Evolutionary conservation across 2,113 vertebrate genomes (phyloP).

Genomic region (Sturnus vulgaris): DNA sequence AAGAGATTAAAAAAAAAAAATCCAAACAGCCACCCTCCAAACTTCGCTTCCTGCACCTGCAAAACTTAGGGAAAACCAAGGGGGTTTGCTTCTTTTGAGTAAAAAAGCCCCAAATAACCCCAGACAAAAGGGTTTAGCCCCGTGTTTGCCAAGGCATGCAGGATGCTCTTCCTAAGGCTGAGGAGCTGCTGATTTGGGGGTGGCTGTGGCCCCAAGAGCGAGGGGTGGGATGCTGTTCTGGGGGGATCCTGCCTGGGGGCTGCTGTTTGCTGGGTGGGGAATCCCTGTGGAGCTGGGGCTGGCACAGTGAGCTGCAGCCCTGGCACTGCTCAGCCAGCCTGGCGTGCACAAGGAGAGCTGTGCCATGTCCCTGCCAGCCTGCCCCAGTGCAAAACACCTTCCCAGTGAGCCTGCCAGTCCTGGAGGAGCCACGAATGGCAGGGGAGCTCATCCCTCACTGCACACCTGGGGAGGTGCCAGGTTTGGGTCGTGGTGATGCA

Average conservation of each 20-base stretch:
- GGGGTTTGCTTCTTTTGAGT: neutral
- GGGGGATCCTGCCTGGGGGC: rapidly evolving
- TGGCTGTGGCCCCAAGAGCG: neutral
- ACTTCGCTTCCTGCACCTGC: neutral
- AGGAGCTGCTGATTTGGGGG: neutral
- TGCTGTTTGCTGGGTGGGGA: neutral
- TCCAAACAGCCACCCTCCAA: neutral
- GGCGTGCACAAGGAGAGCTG: neutral
- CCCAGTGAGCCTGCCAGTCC: neutral
- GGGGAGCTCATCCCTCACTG: rapidly evolving
- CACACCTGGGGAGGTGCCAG: neutral
- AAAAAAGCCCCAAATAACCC: neutral
- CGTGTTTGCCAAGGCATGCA: neutral
- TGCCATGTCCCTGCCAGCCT: neutral
- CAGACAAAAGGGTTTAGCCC: neutral
- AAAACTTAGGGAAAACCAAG: neutral
- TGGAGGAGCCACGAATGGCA: rapidly evolving
- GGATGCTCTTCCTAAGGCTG: rapidly evolving
- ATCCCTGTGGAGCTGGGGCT: neutral
- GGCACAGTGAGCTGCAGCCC: neutral
- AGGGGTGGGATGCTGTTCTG: neutral
- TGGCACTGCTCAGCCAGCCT: neutral
- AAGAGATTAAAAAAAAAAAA: neutral
- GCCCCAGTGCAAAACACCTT: neutral
- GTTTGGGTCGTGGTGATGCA: rapidly evolving